These are phyloP conservation scores for Drosophila meridiana DNA, from an alignment of 2,888 invertebrate species.

Conservation along the genomic window DNA sequence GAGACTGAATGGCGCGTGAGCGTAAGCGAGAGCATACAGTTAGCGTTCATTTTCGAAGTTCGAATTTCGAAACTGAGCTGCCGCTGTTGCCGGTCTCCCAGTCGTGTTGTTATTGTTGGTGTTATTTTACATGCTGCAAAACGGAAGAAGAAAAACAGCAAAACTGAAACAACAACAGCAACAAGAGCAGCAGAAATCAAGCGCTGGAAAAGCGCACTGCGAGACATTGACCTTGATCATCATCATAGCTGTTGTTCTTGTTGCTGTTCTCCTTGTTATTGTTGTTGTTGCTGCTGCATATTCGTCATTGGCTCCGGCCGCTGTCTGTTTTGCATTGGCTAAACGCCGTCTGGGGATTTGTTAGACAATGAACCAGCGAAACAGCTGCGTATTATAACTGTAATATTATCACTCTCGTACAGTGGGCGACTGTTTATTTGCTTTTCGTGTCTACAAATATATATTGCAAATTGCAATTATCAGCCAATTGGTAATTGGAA, in stretches of 20 bases:
- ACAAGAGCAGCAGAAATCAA: constrained; percentile 31
- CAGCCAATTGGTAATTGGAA: constrained; percentile 21
- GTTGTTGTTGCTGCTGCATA: constrained; percentile 39
- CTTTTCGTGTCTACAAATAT: background rate
- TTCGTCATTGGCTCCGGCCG: constrained; percentile 37
- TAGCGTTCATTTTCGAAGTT: constrained; percentile 67
- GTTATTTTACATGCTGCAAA: constrained; percentile 71
- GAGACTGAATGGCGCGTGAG: background rate
- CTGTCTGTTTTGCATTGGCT: constrained; percentile 16
- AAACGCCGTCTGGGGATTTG: constrained; percentile 35
- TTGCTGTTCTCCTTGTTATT: constrained; percentile 15
- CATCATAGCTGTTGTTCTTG: constrained; percentile 36
- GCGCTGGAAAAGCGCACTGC: constrained; percentile 56
- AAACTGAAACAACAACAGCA: constrained; percentile 23
- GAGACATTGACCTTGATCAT: constrained; percentile 80
- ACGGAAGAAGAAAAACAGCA: constrained; percentile 63
- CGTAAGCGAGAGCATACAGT: constrained; percentile 1
- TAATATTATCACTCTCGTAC: background rate
- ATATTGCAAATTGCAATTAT: constrained; percentile 18
- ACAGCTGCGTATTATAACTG: constrained; percentile 42
- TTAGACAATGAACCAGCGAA: constrained; percentile 11
- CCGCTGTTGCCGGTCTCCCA: constrained; percentile 44
- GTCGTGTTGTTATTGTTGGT: constrained; percentile 30
- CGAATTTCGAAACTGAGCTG: constrained; percentile 48
- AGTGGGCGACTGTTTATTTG: background rate